Evolutionary conservation across 2,797 vertebrate species (phyloP), one percentile per base, ranked within the genome.

Genomic region (Acomys russatus): DNA sequence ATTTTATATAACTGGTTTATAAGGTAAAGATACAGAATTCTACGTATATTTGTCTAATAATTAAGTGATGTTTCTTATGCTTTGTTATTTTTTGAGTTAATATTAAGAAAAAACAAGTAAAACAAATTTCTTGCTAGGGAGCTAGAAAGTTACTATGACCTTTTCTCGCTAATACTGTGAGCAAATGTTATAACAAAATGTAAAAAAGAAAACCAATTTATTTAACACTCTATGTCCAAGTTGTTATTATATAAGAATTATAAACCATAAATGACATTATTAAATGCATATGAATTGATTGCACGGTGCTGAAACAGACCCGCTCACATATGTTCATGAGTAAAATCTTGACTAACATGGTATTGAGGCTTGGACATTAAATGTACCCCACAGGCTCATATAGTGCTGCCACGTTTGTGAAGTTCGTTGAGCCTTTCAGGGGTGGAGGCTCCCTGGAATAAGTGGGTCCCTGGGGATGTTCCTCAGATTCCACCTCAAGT

Each of bases 191-290:
- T 14, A 89, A 82, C 11, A 59, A 92, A 59, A 38, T 56, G 3
- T 4, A 56, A 71, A 38, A 10, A 63, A 0, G 5, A 92, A 92
- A 71, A 15, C 2, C 3, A 68, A 66, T 20, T 59, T 59, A 90
- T 49, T 76, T 83, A 80, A 20, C 30, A 30, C 7, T 74, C 20
- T 76, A 80, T 38, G 18, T 61, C 51, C 56, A 89, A 73, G 71
- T 54, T 25, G 83, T 68, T 87, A 56, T 78, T 20, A 44, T 38
- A 51, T 22, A 51, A 93, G 10, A 86, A 76, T 54, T n/a, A 54
- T 30, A 88, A 66, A 77, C 63, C 61, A 23, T 25, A 88, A 85
- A 61, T 92, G 5, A 71, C 56, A 91, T 22, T 54, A 51, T 79
- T 86, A 49, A 79, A 49, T 20, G 22, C 11, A 74, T 23, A 90